Base-by-base conservation (phyloP, 2,888 invertebrate genomes). In the Subacronicta megacephala region DNA sequence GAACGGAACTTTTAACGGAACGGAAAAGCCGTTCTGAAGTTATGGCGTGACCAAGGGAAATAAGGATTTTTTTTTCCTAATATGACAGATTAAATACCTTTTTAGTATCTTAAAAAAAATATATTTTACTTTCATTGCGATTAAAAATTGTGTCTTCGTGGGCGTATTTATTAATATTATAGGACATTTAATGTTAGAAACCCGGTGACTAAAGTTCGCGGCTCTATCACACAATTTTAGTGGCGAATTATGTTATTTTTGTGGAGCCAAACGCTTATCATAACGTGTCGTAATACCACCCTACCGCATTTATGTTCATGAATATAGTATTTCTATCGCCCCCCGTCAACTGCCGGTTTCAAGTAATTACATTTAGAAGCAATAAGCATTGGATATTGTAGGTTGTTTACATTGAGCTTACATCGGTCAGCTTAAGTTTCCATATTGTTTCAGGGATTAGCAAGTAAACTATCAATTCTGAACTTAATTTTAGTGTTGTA, bases 201-300 rank as follows among this genome's bases (percentile, higher is more conserved):
- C 37, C 13, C 40, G 31, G 23, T 23, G 38, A 31, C 16, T 47
- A 41, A 38, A 31, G 41, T 51, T 38, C 33, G 58, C 56, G 31
- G 51, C 37, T 38, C 9, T 17, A 53, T 49, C 64, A 75, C 77
- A 74, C 80, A 77, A 78, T 77, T 76, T 76, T 74, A 65, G 68
- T 49, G 37, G 35, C 62, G 57, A 70, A 78, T 77, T 72, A 79
- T 75, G n/a, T n/a, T n/a, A n/a, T n/a, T n/a, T n/a, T n/a, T n/a
- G n/a, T n/a, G n/a, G n/a, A n/a, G n/a, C n/a, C n/a, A n/a, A n/a
- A 62, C 73, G 77, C 78, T 81, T 78, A 81, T 79, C 78, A 75
- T 67, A 74, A 72, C 74, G 69, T 71, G 33, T 55, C 63, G 62
- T 83, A 78, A 81, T 80, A 51, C 53, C 52, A 42, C 50, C 54